Base-by-base conservation (phyloP, 2,888 invertebrate genomes). In the Lithodes maja region DNA sequence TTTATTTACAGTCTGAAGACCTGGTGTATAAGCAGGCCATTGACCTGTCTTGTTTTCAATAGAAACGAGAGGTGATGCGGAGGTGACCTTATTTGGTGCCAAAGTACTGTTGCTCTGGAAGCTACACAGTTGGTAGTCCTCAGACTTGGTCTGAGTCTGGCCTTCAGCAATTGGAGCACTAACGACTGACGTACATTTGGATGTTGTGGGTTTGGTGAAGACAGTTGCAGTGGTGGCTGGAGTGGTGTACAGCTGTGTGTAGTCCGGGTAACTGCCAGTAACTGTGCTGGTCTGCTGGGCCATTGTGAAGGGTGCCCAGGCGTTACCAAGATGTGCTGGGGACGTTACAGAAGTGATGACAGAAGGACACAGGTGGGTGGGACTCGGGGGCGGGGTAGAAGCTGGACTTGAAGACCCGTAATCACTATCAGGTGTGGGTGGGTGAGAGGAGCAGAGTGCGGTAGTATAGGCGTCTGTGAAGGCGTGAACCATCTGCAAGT, bases 401-500 rank as follows among this genome's bases (percentile, higher is more conserved):
- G 87, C 87, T 7, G 87, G 87, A 61, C 87, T 87, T 15, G 83
- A 79, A 54, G 87, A 87, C 1, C 87, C 87, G 87, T 87, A 87
- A 69, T 87, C 87, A 54, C 87, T 87, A 83, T 87, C 87, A 17
- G 87, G 87, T 69, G 87, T 87, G 83, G 87, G 87, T 17, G 87
- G 83, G 78, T 83, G 87, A 74, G 87, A 69, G 33, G 33, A 33
- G 52, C 52, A 83, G 12, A 87, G 87, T 77, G 87, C 87, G 55
- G 83, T 71, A 15, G 87, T 83, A 83, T 87, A 87, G 79, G 87
- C 87, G 87, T 87, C 87, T 52, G 87, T 83, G 71, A 87, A 87
- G 82, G 87, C 83, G 83, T 87, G 87, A 78, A 87, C 87, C 87
- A 87, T 87, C 83, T 87, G 87, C 87, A 83, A 79, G 83, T 87